Percentiles rank a stretch among this genome's conserved stretches.
These are phyloP conservation scores for Forbesichthys papilliferus DNA, from an alignment of 2,113 vertebrate genomes.

Conservation along the genomic window DNA sequence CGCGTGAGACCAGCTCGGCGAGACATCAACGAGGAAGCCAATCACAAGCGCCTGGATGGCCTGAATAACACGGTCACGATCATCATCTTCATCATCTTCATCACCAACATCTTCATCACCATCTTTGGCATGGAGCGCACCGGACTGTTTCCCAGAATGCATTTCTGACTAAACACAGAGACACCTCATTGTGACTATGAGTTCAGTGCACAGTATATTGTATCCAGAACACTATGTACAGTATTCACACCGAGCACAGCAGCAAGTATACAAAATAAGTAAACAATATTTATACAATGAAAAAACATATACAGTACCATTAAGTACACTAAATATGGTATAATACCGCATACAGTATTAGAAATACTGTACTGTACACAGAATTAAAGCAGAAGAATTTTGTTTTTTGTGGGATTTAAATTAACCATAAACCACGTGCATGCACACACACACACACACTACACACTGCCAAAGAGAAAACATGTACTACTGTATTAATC, in stretches of 20 bases:
- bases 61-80: slow-evolving; percentile 83
- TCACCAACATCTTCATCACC: slow-evolving; percentile 89
- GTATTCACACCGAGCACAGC: not conserved
- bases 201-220: too few relatives aligned
- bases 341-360: too few relatives aligned
- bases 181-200: not conserved
- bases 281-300: too few relatives aligned
- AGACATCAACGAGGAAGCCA: slow-evolving; percentile 83
- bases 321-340: too few relatives aligned
- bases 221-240: not conserved
- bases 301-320: too few relatives aligned
- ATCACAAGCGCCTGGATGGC: slow-evolving; percentile 81
- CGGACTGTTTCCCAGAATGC: slow-evolving; percentile 76
- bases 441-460: slow-evolving; percentile 2
- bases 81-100: slow-evolving; percentile 84
- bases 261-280: not conserved
- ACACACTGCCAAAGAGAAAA: not conserved
- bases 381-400: not conserved
- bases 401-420: not conserved
- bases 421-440: not conserved
- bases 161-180: slow-evolving; percentile 37
- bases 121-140: slow-evolving; percentile 88
- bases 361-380: not conserved
- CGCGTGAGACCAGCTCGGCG: slow-evolving; percentile 76
- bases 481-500: slow-evolving; percentile 48